A percentile compares a stretch with the other conserved stretches of the same genome.
phyloP scores from a whole-genome alignment of 2,888 invertebrate species.

The Seira musarum region DNA sequence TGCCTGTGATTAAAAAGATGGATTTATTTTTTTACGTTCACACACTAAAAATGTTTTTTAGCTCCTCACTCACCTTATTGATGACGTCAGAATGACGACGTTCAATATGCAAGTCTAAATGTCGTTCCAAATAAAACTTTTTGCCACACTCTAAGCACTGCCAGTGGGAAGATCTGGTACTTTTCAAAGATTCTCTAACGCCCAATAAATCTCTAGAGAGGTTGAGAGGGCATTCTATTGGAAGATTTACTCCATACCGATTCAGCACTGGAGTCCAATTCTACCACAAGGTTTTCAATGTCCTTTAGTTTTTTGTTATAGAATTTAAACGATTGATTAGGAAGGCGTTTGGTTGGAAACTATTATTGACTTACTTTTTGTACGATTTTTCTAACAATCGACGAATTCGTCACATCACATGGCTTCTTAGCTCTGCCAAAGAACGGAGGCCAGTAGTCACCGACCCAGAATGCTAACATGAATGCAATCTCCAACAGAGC shows the following conservation, averaged over 20 bases:
- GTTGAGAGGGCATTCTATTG: conserved; percentile 92
- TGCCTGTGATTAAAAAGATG: conserved; percentile 76
- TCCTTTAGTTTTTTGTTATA: too few relatives aligned
- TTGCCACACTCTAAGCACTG: conserved; percentile 93
- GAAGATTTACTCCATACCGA: conserved; percentile 88
- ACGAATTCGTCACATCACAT: conserved; percentile 78
- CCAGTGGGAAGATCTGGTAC: conserved; percentile 91
- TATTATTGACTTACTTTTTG: conserved; percentile 81
- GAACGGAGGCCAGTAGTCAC: conserved; percentile 68
- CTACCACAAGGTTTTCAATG: too few relatives aligned
- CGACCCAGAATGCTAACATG: conserved; percentile 69
- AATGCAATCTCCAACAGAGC: conserved; percentile 67
- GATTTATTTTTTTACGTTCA: not conserved
- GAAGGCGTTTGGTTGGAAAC: too few relatives aligned
- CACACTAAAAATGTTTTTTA: not conserved
- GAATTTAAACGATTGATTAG: too few relatives aligned
- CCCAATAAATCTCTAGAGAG: conserved; percentile 89
- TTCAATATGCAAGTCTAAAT: conserved; percentile 91
- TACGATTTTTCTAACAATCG: conserved; percentile 88
- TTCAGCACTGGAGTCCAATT: conserved; percentile 93
- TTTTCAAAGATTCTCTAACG: conserved; percentile 89
- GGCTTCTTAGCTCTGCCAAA: conserved; percentile 63
- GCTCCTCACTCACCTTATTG: conserved; percentile 79
- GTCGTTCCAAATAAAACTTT: conserved; percentile 91
- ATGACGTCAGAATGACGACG: conserved; percentile 88